Conservation (phyloP, 2,888 invertebrate genomes). For the Lagria hirta region DNA sequence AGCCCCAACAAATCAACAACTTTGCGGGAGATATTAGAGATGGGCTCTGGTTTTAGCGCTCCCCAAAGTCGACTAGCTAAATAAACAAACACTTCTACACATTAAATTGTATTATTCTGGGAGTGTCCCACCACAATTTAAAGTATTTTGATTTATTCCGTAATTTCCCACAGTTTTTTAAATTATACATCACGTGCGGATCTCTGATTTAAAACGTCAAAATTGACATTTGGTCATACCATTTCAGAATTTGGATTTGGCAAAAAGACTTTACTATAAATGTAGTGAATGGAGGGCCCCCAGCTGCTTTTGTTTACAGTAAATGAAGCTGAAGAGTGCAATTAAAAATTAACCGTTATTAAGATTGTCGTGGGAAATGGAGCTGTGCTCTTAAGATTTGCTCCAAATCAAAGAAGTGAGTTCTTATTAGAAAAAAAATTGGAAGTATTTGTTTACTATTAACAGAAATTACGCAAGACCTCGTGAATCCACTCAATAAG, state of each 20-base stretch:
- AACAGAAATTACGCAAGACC: background rate
- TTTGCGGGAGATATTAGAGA: constrained; percentile 20
- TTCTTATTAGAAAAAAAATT: background rate
- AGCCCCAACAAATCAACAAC: constrained; percentile 17
- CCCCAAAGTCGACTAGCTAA: constrained; percentile 2
- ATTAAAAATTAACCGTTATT: too few relatives aligned
- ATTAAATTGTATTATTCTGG: background rate
- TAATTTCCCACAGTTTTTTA: background rate
- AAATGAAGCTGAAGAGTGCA: background rate
- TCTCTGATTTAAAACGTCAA: constrained; percentile 28
- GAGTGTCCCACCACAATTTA: too few relatives aligned
- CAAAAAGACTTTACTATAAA: constrained; percentile 18
- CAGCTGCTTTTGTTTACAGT: constrained; percentile 2
- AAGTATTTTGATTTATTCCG: too few relatives aligned
- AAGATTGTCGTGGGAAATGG: constrained; percentile 1
- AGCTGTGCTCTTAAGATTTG: constrained; percentile 7
- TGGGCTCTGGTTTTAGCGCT: background rate
- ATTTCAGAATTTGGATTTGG: constrained; percentile 12
- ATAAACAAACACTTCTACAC: constrained; percentile 9
- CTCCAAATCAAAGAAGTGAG: background rate
- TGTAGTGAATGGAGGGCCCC: constrained; percentile 4
- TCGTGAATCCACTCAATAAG: background rate
- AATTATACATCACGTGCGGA: constrained; percentile 19
- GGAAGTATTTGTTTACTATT: background rate
- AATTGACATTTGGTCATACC: constrained; percentile 24